These are phyloP conservation scores for Etheostoma cragini DNA, from an alignment of 2,113 vertebrate genomes.

Conservation along the genomic window DNA sequence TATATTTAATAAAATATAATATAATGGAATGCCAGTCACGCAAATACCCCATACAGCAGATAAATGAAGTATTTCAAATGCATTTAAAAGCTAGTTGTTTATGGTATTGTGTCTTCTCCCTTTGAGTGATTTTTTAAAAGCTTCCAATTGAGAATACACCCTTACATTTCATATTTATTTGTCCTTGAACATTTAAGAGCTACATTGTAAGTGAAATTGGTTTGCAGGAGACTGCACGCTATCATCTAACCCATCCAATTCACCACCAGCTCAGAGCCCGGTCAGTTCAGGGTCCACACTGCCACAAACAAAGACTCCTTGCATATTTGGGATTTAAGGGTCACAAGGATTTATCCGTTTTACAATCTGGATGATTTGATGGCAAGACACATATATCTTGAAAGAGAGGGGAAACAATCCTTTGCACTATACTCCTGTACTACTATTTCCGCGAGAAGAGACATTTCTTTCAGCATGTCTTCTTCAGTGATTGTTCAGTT, in stretches of 20 bases:
- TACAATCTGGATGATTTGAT: conserved; percentile 66
- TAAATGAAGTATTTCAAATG: conserved; percentile 36
- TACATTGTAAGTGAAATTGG: conserved; percentile 21
- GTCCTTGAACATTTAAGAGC: background rate
- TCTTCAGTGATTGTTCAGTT: background rate
- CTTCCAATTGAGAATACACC: background rate
- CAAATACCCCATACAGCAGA: conserved; percentile 17
- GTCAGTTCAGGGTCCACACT: conserved; percentile 12
- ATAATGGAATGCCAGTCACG: conserved; percentile 7
- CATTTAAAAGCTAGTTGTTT: conserved; percentile 10
- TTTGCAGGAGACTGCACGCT: conserved; percentile 17
- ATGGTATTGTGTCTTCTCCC: background rate
- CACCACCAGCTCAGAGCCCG: conserved; percentile 15
- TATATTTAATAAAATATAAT: conserved; percentile 33
- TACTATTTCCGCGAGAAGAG: background rate
- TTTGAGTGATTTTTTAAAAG: conserved; percentile 48
- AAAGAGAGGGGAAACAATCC: conserved; percentile 10
- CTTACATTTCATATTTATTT: background rate
- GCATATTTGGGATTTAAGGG: conserved; percentile 65
- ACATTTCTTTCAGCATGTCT: background rate
- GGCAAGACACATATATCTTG: conserved; percentile 52
- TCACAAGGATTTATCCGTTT: conserved; percentile 53
- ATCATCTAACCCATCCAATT: conserved; percentile 12
- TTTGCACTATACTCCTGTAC: background rate
- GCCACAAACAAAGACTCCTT: conserved; percentile 53